Evolutionary conservation across 1,140 invertebrate species (phyloP).

Genomic region (Heliconius nattereri): DNA sequence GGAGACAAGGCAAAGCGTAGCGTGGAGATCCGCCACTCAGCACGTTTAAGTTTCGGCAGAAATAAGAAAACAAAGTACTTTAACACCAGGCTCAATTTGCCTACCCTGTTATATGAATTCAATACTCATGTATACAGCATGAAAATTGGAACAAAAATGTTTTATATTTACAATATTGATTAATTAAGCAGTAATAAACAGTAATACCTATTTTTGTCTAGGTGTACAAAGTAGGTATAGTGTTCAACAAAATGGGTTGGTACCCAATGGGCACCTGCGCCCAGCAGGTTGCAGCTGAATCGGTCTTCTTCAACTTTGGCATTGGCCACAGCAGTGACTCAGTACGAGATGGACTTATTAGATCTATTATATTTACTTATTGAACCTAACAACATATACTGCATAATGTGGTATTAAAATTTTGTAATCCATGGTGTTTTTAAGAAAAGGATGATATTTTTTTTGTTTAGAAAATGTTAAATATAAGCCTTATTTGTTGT

Average conservation of each 20-base stretch:
- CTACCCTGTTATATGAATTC: too few relatives aligned
- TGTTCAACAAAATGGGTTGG: conserved; percentile 89
- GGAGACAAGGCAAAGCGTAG: too few relatives aligned
- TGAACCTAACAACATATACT: conserved; percentile 36
- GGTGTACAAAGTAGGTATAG: conserved; percentile 89
- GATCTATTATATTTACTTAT: conserved; percentile 87
- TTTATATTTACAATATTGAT: too few relatives aligned
- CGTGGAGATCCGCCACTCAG: too few relatives aligned
- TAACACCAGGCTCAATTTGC: too few relatives aligned
- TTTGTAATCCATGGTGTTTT: neutral
- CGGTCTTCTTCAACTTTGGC: conserved; percentile 87
- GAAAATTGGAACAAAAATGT: too few relatives aligned
- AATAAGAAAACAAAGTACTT: too few relatives aligned
- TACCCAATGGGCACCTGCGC: conserved; percentile 88
- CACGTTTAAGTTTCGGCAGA: too few relatives aligned
- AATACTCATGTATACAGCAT: too few relatives aligned
- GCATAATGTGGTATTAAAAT: neutral
- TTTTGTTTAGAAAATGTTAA: neutral
- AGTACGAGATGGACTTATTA: conserved; percentile 87
- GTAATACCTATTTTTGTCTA: conserved; percentile 44
- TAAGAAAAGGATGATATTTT: neutral
- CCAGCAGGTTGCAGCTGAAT: conserved; percentile 83
- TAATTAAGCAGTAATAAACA: too few relatives aligned
- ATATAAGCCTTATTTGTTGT: too few relatives aligned
- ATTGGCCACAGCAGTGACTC: conserved; percentile 85